Base-by-base conservation (phyloP, 2,888 invertebrate genomes). In the Sceliomorpha sp. region DNA sequence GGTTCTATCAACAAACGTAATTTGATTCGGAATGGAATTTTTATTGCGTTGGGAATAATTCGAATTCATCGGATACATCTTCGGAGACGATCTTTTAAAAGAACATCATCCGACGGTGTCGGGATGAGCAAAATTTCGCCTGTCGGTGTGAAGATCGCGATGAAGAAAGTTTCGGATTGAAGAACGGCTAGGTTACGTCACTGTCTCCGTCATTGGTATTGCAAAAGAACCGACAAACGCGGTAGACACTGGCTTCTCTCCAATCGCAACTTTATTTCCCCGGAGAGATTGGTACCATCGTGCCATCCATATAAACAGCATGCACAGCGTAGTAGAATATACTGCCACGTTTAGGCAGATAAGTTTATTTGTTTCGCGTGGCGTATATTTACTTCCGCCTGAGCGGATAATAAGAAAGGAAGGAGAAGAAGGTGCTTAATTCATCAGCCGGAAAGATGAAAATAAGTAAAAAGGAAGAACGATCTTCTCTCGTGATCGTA, bases 231-330 rank as follows among this genome's bases (percentile, higher is more conserved):
- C 29, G 42, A 27, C 12, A 14, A 24, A 12, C 50, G 37, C 32
- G 39, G 56, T 62, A 59, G 71, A 67, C 67, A 63, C 67, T 59
- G 67, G 63, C 67, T 67, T 31, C 26, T 50, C 59, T 67, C 67
- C 67, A 71, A 64, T 64, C 59, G 64, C 47, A 39, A 68, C 63
- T 67, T 63, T 63, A 68, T 71, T 71, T 68, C 68, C 64, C 71
- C n/a, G 12, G 71, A 55, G 68, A 64, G 63, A 51, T 42, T 26
- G 31, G 13, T 45, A 37, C 60, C 39, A 37, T 51, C 42, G 56
- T 39, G 37, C 50, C 47, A 32, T 44, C 34, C 58, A 34, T 44
- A 37, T 51, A 53, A 42, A 47, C 47, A 39, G 20, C 34, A 13
- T 32, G 37, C 20, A 42, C 50, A 56, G 40, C 58, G 24, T 29